Evolutionary conservation across 2,888 invertebrate species (phyloP), one percentile per base, ranked within the genome.

Genomic region (Eilema depressum): DNA sequence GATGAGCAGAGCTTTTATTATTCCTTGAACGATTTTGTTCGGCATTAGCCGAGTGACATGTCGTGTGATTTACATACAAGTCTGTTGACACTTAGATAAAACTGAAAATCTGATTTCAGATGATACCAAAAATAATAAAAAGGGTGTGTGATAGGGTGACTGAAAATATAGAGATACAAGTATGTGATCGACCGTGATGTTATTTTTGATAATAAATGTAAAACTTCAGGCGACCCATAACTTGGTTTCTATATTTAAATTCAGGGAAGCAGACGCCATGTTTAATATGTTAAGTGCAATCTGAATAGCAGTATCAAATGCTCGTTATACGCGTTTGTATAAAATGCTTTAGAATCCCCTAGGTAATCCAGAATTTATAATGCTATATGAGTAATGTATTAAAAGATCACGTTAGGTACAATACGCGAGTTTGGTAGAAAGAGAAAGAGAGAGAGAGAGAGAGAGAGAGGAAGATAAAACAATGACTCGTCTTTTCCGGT

Each of bases 231-330:
- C 63, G 41, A 37, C 59, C 57, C 30, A 59, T 63, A 63, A 41
- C 23, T 63, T 68, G 33, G 8, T 12, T 37, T 12, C 33, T 37
- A 53, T 0, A 56, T 56, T 63, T 26, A 57, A 69, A 65, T 69
- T 59, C 30, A 61, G 26, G 2, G 67, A 61, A 64, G 11, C 56
- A 60, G 61, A 68, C 57, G 28, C 53, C 53, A 68, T 53, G 63
- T 70, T 66, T 68, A 66, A 37, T 37, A 33, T 53, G 33, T 37
- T 64, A 68, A 67, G 66, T 60, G 28, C 5, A 63, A 70, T 33
- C 62, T 75, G 65, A 74, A 71, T 68, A 69, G 70, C 20, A 75
- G 74, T 75, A 71, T 75, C 28, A 62, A 76, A 76, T 56, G 60
- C 37, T 61, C 47, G 66, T 71, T 70, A 68, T 73, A 70, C 64